These are phyloP conservation scores for Halyomorpha halys DNA, from an alignment of 1,140 invertebrate species.

Conservation along the genomic window DNA sequence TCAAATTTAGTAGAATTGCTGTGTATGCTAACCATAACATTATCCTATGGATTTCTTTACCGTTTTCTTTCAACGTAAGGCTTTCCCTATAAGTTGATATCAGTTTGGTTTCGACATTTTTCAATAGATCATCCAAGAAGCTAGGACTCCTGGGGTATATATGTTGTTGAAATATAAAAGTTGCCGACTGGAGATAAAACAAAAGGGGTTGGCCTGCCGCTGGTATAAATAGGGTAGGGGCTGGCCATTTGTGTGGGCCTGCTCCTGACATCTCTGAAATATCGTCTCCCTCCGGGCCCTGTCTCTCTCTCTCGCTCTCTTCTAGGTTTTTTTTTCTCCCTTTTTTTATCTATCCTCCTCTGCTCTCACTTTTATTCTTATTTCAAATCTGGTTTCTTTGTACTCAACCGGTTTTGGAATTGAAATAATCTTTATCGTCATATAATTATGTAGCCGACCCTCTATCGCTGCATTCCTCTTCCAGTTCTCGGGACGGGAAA, in stretches of 20 bases:
- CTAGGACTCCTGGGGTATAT: no score
- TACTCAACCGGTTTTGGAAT: conserved; percentile 27
- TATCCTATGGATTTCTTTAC: no score
- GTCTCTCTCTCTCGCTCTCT: conserved; percentile 19
- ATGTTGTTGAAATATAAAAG: no score
- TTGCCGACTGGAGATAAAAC: no score
- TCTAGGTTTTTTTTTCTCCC: conserved; percentile 8
- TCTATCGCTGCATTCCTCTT: no score
- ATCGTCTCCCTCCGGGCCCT: conserved; percentile 2
- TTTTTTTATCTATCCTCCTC: conserved; percentile 9
- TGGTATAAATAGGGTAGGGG: neutral
- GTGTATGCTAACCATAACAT: no score
- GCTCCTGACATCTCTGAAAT: conserved; percentile 7
- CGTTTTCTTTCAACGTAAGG: no score
- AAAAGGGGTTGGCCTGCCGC: neutral
- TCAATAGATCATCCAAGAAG: no score
- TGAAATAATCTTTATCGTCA: conserved; percentile 25
- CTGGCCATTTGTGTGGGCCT: neutral
- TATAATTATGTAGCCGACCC: conserved; percentile 6
- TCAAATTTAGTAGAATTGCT: no score
- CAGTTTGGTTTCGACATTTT: no score
- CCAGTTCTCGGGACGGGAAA: no score
- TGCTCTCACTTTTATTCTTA: conserved; percentile 22
- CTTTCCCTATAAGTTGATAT: no score
- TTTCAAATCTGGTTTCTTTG: conserved; percentile 27